phyloP scores from a whole-genome alignment of 2,888 invertebrate genomes.

The Cyaniris semiargus region DNA sequence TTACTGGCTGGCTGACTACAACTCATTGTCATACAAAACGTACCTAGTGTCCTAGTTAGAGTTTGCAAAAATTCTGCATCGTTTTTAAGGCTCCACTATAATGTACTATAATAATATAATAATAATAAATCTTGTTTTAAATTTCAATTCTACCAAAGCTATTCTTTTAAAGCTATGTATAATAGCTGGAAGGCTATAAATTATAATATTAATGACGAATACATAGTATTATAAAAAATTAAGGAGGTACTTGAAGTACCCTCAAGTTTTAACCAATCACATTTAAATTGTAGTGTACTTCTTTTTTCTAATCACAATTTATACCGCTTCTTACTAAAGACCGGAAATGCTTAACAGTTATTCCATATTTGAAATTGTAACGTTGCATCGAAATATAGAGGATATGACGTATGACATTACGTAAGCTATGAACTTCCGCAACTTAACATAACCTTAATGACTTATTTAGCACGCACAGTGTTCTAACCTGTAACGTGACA shows the following conservation, averaged over 20 bases:
- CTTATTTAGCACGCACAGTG: conserved; percentile 19
- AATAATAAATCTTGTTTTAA: too few relatives aligned
- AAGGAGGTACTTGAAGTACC: too few relatives aligned
- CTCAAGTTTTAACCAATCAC: neutral
- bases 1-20: neutral
- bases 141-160: neutral
- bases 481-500: neutral
- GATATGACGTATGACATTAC: conserved; percentile 12
- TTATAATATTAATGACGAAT: too few relatives aligned
- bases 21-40: neutral
- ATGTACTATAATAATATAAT: too few relatives aligned
- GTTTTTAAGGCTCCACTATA: neutral
- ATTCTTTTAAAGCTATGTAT: too few relatives aligned
- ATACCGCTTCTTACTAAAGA: neutral
- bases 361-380: conserved; percentile 6
- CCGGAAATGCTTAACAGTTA: neutral
- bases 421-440: conserved; percentile 2
- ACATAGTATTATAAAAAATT: too few relatives aligned
- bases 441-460: conserved; percentile 14
- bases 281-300: neutral
- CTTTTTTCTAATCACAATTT: neutral
- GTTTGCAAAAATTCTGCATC: neutral
- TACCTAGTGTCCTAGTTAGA: neutral
- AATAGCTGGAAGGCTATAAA: too few relatives aligned
- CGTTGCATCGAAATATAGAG: conserved; percentile 16